Evolutionary conservation across 2,797 vertebrate genomes (phyloP), one percentile per base, ranked within the genome.

Genomic region (Pseudochirops cupreus): DNA sequence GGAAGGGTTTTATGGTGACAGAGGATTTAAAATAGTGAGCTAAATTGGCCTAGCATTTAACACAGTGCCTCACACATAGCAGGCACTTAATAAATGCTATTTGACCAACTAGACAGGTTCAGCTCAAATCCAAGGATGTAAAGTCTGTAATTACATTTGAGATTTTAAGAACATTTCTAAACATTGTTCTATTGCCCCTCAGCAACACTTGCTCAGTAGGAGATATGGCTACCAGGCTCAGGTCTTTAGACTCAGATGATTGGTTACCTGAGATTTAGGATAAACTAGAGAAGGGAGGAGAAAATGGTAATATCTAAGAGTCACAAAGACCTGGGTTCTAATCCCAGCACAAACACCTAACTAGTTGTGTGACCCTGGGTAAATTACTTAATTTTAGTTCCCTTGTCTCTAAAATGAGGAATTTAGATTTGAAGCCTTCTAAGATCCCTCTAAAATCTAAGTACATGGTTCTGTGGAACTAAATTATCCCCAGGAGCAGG

Each of bases 1-100:
- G 18, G 7, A 82, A 3, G n/a, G 6, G 16, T 82, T 82, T 39
- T 74, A 39, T 74, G 67, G n/a, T 39, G 62, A 18, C 2, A 46
- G 18, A 39, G 67, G 67, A 82, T 21, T 82, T 82, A 82, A 82
- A 82, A 39, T 82, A 82, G 21, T 82, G 67, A 82, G 1, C 18
- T 82, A 39, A 9, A 2, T 39, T 74, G 67, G 5, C 67, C n/a
- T 74, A 39, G 16, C 14, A n/a, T n/a, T 74, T 89, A 92, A 39
- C 91, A 90, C 5, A 53, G 94, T 91, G 54, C 94, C 93, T 94
- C 92, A 82, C 50, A 90, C 90, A 53, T 14, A 1, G 21, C 13
- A 56, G 91, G 91, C 62, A 95, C 90, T 94, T 90, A 82, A 28
- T 93, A 95, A 96, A 92, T 55, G 62, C 46, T 39, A 52, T 54